Percentiles rank a stretch among this genome's conserved stretches.
These are phyloP conservation scores for Nesogale talazaci DNA, from an alignment of 2,113 vertebrate genomes.

Conservation along the genomic window DNA sequence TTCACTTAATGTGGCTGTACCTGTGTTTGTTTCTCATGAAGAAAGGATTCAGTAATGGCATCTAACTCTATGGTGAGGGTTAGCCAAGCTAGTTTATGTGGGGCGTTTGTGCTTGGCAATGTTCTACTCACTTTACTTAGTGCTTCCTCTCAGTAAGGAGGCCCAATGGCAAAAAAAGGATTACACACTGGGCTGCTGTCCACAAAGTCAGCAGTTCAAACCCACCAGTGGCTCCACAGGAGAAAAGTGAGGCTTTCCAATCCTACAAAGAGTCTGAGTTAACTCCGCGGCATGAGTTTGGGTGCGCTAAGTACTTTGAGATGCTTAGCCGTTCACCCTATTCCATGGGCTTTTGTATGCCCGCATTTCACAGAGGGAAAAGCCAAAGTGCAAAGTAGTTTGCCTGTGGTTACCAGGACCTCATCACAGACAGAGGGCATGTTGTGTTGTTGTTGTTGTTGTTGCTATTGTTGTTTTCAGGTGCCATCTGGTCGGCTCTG, in stretches of 20 bases:
- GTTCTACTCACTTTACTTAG: background rate
- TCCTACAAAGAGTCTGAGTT: no score
- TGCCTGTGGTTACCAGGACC: background rate
- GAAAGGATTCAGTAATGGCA: background rate
- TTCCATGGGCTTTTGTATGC: background rate
- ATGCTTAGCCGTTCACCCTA: background rate
- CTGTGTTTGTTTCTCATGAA: background rate
- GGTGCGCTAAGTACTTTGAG: background rate
- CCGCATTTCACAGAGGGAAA: slow-evolving; percentile 9
- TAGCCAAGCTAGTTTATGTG: background rate
- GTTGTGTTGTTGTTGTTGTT: no score
- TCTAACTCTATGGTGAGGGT: background rate
- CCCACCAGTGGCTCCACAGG: no score
- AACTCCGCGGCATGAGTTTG: no score
- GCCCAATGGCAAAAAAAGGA: no score
- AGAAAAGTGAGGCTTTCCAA: no score
- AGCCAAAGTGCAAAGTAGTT: background rate
- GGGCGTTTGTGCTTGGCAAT: background rate
- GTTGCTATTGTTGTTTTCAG: no score
- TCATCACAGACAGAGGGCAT: no score
- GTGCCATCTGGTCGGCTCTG: no score
- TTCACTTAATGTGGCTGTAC: background rate
- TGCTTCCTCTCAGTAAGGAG: background rate
- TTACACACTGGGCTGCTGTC: no score
- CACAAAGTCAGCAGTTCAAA: no score